Evolutionary conservation across 2,113 vertebrate species (phyloP).

Genomic region (Anguilla rostrata): DNA sequence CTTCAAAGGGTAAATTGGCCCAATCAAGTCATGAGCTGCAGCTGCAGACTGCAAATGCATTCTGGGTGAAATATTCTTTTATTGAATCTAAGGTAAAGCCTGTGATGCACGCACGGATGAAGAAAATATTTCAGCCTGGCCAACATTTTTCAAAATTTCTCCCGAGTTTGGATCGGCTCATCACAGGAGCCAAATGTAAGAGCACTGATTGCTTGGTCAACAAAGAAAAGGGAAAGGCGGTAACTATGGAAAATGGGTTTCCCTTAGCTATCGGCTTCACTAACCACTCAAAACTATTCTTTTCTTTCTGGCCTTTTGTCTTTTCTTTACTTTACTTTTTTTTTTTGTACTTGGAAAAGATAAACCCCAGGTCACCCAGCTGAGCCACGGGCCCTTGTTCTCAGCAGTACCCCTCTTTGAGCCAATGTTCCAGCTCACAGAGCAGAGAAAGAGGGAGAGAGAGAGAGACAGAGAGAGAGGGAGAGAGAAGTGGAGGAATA

Average conservation of each 20-base stretch:
- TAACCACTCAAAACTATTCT: conserved; percentile 78
- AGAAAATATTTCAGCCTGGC: background rate
- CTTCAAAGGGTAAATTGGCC: too few relatives aligned
- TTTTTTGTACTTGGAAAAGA: conserved; percentile 66
- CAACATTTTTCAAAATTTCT: background rate
- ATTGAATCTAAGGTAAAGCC: background rate
- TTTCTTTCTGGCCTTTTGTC: conserved; percentile 60
- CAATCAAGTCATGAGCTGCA: too few relatives aligned
- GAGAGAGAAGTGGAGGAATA: conserved; percentile 48
- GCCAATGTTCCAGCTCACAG: conserved; percentile 79
- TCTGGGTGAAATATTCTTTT: too few relatives aligned
- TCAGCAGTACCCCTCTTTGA: conserved; percentile 77
- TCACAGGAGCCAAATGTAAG: background rate
- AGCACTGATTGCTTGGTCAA: conserved; percentile 2
- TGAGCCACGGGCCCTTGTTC: conserved; percentile 77
- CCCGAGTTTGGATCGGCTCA: background rate
- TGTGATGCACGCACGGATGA: background rate
- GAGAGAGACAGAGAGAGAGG: conserved; percentile 18
- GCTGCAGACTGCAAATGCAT: too few relatives aligned
- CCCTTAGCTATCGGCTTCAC: conserved; percentile 63
- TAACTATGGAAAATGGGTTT: conserved; percentile 27
- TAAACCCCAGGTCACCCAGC: conserved; percentile 73
- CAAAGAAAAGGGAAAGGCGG: background rate
- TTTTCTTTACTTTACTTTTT: conserved; percentile 50
- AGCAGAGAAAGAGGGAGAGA: conserved; percentile 69